Evolutionary conservation across 2,888 invertebrate species (phyloP).

Genomic region (Proisotoma minuta): DNA sequence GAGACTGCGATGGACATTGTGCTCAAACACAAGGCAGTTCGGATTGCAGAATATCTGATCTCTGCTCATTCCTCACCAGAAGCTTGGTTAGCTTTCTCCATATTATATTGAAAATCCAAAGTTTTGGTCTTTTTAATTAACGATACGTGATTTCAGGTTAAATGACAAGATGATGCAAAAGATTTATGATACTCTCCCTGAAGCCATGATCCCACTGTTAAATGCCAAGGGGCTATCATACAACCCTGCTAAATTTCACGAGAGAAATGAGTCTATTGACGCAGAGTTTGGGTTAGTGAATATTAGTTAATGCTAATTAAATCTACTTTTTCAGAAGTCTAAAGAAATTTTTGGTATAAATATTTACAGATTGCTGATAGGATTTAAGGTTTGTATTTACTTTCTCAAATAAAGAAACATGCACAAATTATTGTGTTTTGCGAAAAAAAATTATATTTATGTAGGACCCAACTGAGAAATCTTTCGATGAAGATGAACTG

Average conservation of each 20-base stretch:
- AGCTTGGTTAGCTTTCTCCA: constrained; percentile 20
- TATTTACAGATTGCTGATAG: too few species aligned
- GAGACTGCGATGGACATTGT: constrained; percentile 33
- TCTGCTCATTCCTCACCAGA: constrained; percentile 28
- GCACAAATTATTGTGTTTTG: too few species aligned
- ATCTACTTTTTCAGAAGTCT: too few species aligned
- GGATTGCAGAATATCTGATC: constrained; percentile 27
- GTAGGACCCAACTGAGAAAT: too few species aligned
- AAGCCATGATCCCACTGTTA: constrained; percentile 39
- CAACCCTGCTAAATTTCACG: constrained; percentile 35
- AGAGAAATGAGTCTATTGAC: constrained; percentile 32
- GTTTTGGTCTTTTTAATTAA: neutral
- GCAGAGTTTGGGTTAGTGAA: constrained; percentile 28
- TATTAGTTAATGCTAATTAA: neutral
- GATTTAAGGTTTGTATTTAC: too few species aligned
- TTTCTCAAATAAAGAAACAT: too few species aligned
- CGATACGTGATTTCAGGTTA: constrained; percentile 19
- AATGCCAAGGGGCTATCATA: constrained; percentile 28
- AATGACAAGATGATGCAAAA: constrained; percentile 25
- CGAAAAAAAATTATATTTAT: too few species aligned
- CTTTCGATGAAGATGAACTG: neutral
- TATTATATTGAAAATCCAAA: neutral
- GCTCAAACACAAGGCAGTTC: constrained; percentile 21
- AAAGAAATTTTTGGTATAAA: too few species aligned
- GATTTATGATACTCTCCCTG: constrained; percentile 30